Percentiles rank a stretch among this genome's conserved stretches.
phyloP scores from a whole-genome alignment of 2,797 vertebrate species.

The Pseudochirops corinnae region DNA sequence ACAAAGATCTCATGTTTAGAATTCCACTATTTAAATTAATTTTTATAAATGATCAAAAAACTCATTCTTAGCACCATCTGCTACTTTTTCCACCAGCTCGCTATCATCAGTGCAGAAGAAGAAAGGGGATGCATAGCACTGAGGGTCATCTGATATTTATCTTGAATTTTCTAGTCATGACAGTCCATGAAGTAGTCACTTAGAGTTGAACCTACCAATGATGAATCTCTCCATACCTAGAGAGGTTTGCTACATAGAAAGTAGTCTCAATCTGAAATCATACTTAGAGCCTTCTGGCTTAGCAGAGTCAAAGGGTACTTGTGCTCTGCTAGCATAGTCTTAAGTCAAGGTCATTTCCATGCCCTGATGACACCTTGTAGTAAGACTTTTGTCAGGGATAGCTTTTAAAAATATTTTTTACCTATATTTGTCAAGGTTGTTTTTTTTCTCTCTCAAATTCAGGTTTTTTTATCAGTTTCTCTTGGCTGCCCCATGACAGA shows the following conservation, averaged over 20 bases:
- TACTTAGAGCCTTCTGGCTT: background rate
- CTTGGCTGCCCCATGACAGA: conserved; percentile 18
- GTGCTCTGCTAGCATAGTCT: too few species aligned
- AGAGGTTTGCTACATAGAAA: background rate
- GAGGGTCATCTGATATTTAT: background rate
- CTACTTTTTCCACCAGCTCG: background rate
- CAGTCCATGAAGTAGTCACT: background rate
- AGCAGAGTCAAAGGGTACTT: too few species aligned
- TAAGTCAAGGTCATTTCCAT: too few species aligned
- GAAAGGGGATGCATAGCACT: background rate
- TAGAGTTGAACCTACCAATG: background rate
- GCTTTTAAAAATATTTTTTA: background rate
- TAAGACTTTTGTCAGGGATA: too few species aligned
- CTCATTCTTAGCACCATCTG: too few species aligned
- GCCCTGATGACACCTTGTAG: too few species aligned
- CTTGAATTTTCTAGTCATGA: background rate
- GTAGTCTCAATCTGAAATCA: background rate
- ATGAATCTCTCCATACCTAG: background rate
- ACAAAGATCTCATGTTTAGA: background rate
- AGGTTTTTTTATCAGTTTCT: background rate
- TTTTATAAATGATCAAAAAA: too few species aligned
- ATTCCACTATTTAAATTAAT: background rate
- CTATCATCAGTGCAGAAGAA: background rate
- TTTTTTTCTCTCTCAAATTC: conserved; percentile 17
- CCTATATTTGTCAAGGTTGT: background rate